Evolutionary conservation across 2,888 invertebrate genomes (phyloP).

Genomic region (Chydorus sphaericus): DNA sequence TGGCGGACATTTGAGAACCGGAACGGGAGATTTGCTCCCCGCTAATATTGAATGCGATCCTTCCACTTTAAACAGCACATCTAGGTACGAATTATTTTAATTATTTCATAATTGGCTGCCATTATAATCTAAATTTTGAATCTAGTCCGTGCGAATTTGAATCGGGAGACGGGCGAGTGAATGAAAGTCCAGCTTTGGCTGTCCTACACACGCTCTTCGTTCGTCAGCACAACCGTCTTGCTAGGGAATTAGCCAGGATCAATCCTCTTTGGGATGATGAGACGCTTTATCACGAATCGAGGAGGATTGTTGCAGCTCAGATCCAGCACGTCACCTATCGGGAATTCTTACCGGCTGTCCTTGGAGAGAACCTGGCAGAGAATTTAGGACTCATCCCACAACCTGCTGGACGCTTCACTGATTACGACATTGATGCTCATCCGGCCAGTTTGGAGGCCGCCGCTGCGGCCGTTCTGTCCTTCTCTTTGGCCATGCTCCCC

Average conservation of each 20-base stretch:
- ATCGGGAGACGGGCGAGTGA: constrained; percentile 21
- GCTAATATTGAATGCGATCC: constrained; percentile 2
- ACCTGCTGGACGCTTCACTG: constrained; percentile 54
- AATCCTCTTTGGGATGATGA: constrained; percentile 70
- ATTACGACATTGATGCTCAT: constrained; percentile 64
- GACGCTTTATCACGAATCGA: constrained; percentile 55
- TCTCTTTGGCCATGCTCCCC: constrained; percentile 60
- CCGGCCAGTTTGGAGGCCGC: constrained; percentile 66
- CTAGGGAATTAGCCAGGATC: constrained; percentile 46
- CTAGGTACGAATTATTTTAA: background rate
- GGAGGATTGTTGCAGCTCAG: constrained; percentile 57
- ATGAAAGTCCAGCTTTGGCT: constrained; percentile 20
- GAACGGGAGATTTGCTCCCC: constrained; percentile 19
- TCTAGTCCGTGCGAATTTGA: constrained; percentile 7
- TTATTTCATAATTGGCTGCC: no score
- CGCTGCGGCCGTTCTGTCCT: constrained; percentile 54
- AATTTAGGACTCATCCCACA: constrained; percentile 45
- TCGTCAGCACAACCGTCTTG: constrained; percentile 65
- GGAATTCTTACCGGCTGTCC: constrained; percentile 61
- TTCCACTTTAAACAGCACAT: constrained; percentile 3
- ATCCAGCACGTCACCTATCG: constrained; percentile 63
- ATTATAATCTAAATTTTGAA: no score
- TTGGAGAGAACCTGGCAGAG: constrained; percentile 44
- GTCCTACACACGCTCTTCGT: constrained; percentile 25
- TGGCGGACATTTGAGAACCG: constrained; percentile 39